Evolutionary conservation across 2,113 vertebrate species (phyloP).

Genomic region (Buteo buteo): DNA sequence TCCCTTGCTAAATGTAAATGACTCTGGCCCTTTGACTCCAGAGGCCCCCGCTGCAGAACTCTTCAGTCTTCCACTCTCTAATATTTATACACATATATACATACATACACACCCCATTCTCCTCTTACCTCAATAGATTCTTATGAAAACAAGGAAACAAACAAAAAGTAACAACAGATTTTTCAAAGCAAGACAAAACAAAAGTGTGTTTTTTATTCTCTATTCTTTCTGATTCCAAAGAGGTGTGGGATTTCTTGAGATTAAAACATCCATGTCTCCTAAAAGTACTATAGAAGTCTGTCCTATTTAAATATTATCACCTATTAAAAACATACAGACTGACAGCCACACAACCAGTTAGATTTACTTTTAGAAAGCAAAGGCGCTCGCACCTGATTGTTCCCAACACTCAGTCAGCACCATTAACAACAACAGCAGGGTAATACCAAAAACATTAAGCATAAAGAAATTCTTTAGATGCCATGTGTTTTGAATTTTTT

Average conservation of each 20-base stretch:
- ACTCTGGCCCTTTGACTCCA: not conserved
- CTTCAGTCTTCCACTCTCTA: not conserved
- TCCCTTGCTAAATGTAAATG: not conserved
- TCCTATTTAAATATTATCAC: not conserved
- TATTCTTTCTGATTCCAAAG: not conserved
- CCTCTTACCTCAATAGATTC: not conserved
- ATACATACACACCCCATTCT: fast-evolving
- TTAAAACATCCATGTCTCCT: not conserved
- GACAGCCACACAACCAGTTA: not conserved
- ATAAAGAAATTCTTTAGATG: not conserved
- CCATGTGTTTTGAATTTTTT: not conserved
- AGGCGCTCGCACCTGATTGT: not conserved
- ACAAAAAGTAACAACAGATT: not conserved
- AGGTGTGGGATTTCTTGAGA: not conserved
- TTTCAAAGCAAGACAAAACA: not conserved
- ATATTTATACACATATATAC: too few species aligned
- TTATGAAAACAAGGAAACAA: not conserved
- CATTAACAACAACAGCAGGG: not conserved
- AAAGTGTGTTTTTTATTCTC: not conserved
- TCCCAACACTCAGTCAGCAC: not conserved
- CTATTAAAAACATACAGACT: not conserved
- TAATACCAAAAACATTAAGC: not conserved
- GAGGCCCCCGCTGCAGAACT: not conserved
- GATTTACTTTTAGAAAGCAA: not conserved
- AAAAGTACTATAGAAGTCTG: not conserved